phyloP scores from a whole-genome alignment of 2,797 vertebrate genomes.

The Aulostomus chinensis region DNA sequence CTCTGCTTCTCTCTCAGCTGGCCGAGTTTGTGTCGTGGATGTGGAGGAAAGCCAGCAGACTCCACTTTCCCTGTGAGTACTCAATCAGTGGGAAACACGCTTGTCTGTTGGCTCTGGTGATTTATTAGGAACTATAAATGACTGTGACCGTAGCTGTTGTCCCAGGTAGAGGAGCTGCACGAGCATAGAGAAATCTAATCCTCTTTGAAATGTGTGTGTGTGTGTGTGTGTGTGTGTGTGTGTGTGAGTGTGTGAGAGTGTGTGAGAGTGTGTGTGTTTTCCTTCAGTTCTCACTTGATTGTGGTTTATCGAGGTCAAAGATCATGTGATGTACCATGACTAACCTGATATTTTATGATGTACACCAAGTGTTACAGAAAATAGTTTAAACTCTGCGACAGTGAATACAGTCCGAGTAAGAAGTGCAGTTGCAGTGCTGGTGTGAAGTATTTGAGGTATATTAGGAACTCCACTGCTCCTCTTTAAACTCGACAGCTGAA shows the following conservation, averaged over 20 bases:
- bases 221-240: too few relatives aligned
- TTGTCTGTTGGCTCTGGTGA: constrained; percentile 60
- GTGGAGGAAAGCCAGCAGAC: constrained; percentile 33
- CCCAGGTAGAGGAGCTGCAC: constrained; percentile 28
- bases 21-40: constrained; percentile 42
- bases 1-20: constrained; percentile 17
- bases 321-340: background rate
- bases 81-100: constrained; percentile 64
- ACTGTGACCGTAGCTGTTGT: constrained; percentile 41
- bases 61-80: constrained; percentile 60
- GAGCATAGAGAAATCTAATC: constrained; percentile 26
- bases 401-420: too few relatives aligned
- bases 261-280: too few relatives aligned
- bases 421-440: too few relatives aligned
- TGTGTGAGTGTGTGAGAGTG: too few relatives aligned
- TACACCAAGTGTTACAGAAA: background rate
- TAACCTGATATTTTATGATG: background rate
- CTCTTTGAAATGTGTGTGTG: constrained; percentile 11
- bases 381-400: too few relatives aligned
- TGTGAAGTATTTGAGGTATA: too few relatives aligned
- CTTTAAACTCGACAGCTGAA: too few relatives aligned
- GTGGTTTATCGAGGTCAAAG: background rate
- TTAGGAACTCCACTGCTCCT: too few relatives aligned
- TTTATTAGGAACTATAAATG: constrained; percentile 68
- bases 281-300: background rate